Evolutionary conservation across 2,888 invertebrate species (phyloP), one percentile per base, ranked within the genome.

Genomic region (Chrysina gloriosa): DNA sequence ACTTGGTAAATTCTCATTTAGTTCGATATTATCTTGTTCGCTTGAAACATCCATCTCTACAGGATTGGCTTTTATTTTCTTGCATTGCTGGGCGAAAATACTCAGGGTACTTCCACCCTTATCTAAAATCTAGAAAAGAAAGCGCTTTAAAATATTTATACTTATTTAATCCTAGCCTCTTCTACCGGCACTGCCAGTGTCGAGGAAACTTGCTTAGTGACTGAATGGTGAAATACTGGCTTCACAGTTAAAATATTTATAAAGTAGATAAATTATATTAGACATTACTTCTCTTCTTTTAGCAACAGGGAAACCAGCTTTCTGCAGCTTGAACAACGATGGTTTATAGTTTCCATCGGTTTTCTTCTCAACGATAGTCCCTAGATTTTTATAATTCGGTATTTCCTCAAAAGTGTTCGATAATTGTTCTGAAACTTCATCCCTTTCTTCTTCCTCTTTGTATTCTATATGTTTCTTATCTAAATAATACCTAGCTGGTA

Each of bases 321-420:
- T 69, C 34, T 84, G 84, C 68, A 70, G 68, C 6, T 19, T 39
- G 29, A 52, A 31, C 3, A 27, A 2, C 4, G 34, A 25, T 19
- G 21, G 45, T 39, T 34, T 52, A 14, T 67, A 45, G 7, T 50
- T 31, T 14, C 25, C 25, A n/a, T 48, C 6, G 3, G 14, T 42
- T 14, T 84, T 83, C 80, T 85, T 86, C 74, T 90, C 90, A 1
- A 89, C 80, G 65, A 91, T 87, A 64, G 85, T 83, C 0, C 89
- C 89, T 3, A 90, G 76, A 69, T 85, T 76, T 31, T 74, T 74
- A 70, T 79, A 78, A 29, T 78, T 81, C 0, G 84, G 82, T 50
- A 84, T 83, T 74, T 85, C 84, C 72, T 86, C 85, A 29, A 81
- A 79, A 23, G 83, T 82, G 71, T 82, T 81, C 25, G 76, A 78